phyloP scores from a whole-genome alignment of 1,140 invertebrate species.

The Ericerus pela region DNA sequence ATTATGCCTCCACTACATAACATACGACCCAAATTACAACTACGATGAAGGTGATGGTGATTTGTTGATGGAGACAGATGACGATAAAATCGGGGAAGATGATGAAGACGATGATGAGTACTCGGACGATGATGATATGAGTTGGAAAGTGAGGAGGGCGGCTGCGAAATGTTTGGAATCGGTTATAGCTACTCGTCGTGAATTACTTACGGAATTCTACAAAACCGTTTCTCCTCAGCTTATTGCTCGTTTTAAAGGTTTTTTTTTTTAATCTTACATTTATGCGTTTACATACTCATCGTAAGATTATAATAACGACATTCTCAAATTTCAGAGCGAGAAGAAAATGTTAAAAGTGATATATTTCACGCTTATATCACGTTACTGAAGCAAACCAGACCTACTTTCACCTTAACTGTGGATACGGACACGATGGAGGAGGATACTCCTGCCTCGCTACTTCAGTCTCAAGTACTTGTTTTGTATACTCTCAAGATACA shows the following conservation, averaged over 20 bases:
- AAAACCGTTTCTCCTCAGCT: constrained; percentile 72
- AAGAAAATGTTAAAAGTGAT: constrained; percentile 97
- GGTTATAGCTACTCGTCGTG: constrained; percentile 78
- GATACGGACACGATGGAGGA: constrained; percentile 67
- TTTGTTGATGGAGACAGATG: constrained; percentile 48
- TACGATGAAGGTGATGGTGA: constrained; percentile 71
- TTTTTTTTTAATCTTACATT: too few species aligned
- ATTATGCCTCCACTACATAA: constrained; percentile 80
- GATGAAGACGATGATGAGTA: constrained; percentile 78
- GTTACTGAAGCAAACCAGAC: constrained; percentile 73
- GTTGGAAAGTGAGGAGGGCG: constrained; percentile 89
- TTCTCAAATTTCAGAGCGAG: constrained; percentile 53
- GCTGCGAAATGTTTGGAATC: constrained; percentile 96
- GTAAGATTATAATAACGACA: too few species aligned
- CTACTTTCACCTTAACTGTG: constrained; percentile 42
- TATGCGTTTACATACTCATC: neutral
- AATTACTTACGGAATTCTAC: constrained; percentile 82
- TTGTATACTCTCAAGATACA: constrained; percentile 28
- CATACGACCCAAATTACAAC: constrained; percentile 98
- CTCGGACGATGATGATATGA: constrained; percentile 98
- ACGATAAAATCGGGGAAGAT: constrained; percentile 42
- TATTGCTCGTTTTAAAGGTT: constrained; percentile 83
- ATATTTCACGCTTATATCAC: constrained; percentile 94
- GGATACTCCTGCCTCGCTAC: constrained; percentile 27
- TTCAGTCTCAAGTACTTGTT: constrained; percentile 25